Conservation (phyloP, 2,888 invertebrate genomes). For the Heliconius sara region DNA sequence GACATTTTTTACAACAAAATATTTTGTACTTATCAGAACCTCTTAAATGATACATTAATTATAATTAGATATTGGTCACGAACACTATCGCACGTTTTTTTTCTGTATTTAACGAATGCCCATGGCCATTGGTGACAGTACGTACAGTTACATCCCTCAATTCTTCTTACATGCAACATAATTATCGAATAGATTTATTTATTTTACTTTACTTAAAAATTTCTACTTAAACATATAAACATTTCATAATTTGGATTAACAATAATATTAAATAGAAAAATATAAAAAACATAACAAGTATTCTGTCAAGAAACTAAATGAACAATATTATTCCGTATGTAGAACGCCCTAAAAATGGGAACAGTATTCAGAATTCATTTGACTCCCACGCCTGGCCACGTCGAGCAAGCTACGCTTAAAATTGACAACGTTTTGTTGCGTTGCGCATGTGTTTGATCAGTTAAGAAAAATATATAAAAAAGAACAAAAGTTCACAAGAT, state of each 20-base stretch:
- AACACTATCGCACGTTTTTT: too few species aligned
- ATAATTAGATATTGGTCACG: too few species aligned
- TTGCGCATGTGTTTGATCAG: slow-evolving; percentile 21
- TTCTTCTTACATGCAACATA: too few species aligned
- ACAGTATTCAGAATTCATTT: slow-evolving; percentile 46
- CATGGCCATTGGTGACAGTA: too few species aligned
- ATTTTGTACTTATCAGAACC: too few species aligned
- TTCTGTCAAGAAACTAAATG: neutral
- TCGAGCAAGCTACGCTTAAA: slow-evolving; percentile 38
- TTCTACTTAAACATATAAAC: neutral
- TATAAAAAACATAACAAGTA: neutral
- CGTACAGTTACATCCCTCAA: too few species aligned
- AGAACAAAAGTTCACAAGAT: neutral
- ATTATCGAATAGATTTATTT: too few species aligned
- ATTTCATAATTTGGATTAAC: neutral
- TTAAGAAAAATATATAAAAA: neutral
- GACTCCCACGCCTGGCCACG: slow-evolving; percentile 41
- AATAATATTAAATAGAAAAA: neutral
- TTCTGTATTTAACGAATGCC: too few species aligned
- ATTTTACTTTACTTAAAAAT: too few species aligned
- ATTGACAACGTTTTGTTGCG: slow-evolving; percentile 39
- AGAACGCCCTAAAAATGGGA: slow-evolving; percentile 30
- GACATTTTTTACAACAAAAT: too few species aligned
- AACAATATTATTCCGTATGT: slow-evolving; percentile 16
- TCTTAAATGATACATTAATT: too few species aligned